phyloP scores from a whole-genome alignment of 2,888 invertebrate genomes.

The Agrochola litura region DNA sequence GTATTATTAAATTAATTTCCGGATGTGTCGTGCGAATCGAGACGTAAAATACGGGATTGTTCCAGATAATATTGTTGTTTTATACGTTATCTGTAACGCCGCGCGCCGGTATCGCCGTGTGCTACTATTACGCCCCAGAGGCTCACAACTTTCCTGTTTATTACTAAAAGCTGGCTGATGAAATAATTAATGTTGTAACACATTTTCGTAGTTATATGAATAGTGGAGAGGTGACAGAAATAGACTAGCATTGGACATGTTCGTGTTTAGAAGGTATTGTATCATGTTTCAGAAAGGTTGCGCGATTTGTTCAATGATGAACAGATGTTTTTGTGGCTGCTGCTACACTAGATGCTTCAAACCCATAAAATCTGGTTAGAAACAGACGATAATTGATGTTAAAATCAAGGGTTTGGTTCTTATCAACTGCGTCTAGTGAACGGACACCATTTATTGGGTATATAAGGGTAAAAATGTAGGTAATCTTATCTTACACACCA shows the following conservation, averaged over 20 bases:
- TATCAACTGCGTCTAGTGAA: too few species aligned
- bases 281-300: not conserved
- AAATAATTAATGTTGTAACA: slow-evolving; percentile 42
- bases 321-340: not conserved
- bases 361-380: too few species aligned
- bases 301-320: not conserved
- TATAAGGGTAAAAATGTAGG: too few species aligned
- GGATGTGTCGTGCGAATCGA: slow-evolving; percentile 74
- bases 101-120: not conserved
- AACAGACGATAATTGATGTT: too few species aligned
- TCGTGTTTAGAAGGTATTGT: not conserved
- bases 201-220: slow-evolving; percentile 13
- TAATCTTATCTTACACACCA: too few species aligned
- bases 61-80: slow-evolving; percentile 63
- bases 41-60: slow-evolving; percentile 67
- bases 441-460: too few species aligned
- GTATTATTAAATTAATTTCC: slow-evolving; percentile 82
- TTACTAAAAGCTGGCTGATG: slow-evolving; percentile 43
- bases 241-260: not conserved
- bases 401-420: not conserved
- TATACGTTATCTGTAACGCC: slow-evolving; percentile 29
- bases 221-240: not conserved
- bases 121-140: slow-evolving; percentile 28
- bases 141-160: slow-evolving; percentile 43
- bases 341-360: not conserved